Evolutionary conservation across 2,888 invertebrate genomes (phyloP), one percentile per base, ranked within the genome.

Genomic region (Oxytorus armatus): DNA sequence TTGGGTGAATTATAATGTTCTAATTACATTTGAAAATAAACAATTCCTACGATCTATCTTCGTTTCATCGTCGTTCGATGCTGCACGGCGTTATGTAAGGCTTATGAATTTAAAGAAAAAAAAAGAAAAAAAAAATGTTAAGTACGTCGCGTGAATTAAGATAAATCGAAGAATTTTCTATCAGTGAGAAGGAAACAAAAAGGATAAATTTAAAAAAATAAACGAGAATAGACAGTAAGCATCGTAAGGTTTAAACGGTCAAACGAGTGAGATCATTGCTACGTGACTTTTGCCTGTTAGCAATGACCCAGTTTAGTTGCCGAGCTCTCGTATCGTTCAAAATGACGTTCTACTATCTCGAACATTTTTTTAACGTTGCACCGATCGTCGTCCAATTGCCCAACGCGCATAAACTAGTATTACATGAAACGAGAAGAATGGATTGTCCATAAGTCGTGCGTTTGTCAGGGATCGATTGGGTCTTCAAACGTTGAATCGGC

Each of bases 221-320:
- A n/a, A n/a, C n/a, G 21, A 10, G 5, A 47, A 68, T 61, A 66
- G 8, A 65, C 44, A 74, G 63, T 55, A 39, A 39, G 44, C 25
- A 42, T 69, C 63, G 55, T 21, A 25, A 72, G 47, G 55, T 77
- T 21, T 21, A 42, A 82, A 80, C 72, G 80, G 63, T 77, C 70
- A 68, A 80, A 74, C 61, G 25, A 81, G 66, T 79, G 77, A 82
- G 74, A 83, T 84, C 82, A 86, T 83, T 85, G n/a, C 85, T 82
- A 85, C 85, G 83, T 84, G 82, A 86, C 85, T 86, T 86, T 85
- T 86, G 87, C 88, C 86, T 84, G 88, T 86, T 88, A 89, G 89
- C 89, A 89, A 89, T 89, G 89, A 89, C 89, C 89, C 81, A 89
- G 88, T 89, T 89, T 11, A 86, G 85, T 77, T 76, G 82, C 82